Percentiles rank a stretch among this genome's conserved stretches.
phyloP scores from a whole-genome alignment of 2,113 vertebrate species.

The Atlantisia rogersi region DNA sequence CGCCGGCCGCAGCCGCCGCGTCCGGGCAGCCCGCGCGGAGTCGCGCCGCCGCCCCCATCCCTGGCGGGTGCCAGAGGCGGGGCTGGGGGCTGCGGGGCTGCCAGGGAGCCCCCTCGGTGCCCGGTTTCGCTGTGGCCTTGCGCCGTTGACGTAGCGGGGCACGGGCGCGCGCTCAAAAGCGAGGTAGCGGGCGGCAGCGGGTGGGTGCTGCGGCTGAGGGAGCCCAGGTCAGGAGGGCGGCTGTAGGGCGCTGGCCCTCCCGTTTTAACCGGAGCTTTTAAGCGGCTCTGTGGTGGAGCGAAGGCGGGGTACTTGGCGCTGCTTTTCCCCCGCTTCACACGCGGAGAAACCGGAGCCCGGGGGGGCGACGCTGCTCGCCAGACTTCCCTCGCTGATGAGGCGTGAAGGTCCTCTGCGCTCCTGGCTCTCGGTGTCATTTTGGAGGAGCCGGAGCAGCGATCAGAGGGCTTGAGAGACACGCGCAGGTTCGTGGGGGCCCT shows the following conservation, averaged over 20 bases:
- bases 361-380: neutral
- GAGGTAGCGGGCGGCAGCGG: accelerated
- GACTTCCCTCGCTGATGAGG: neutral
- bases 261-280: neutral
- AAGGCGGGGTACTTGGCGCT: neutral
- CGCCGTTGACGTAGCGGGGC: neutral
- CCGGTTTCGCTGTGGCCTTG: accelerated
- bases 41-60: accelerated
- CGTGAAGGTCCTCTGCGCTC: neutral
- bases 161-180: accelerated
- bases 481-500: neutral
- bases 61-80: accelerated
- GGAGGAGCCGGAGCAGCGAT: neutral
- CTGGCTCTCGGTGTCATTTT: neutral
- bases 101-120: too few relatives aligned
- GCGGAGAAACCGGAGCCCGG: neutral
- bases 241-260: neutral
- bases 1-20: accelerated
- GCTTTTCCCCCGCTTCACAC: neutral
- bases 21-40: neutral
- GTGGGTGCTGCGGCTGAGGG: accelerated
- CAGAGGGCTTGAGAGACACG: neutral
- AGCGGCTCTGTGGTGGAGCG: neutral
- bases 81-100: too few relatives aligned
- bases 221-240: accelerated